phyloP scores from a whole-genome alignment of 37 sponge, comb jelly and placozoan species.

The Tethya wilhelma region DNA sequence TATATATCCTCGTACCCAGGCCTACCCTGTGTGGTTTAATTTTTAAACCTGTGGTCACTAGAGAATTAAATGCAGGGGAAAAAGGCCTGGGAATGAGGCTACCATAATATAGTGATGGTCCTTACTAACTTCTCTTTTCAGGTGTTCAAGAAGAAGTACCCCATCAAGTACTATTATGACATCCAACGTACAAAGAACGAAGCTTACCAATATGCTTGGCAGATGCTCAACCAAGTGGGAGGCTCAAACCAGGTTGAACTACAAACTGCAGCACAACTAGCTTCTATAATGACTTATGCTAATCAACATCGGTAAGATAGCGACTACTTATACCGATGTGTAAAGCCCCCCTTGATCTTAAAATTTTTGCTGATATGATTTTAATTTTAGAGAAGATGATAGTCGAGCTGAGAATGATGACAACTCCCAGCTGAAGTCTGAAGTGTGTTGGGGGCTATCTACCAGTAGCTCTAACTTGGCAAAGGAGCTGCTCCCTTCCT shows the following conservation, averaged over 20 bases:
- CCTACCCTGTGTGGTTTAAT: not conserved
- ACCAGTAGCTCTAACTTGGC: constrained; percentile 68
- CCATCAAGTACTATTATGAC: constrained; percentile 67
- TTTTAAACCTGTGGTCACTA: not conserved
- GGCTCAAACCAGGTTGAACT: not conserved
- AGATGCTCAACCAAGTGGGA: constrained; percentile 68
- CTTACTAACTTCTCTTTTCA: not conserved
- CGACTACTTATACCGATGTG: not conserved
- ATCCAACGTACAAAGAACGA: constrained; percentile 65
- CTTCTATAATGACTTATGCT: not conserved
- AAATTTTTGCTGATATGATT: too few species aligned
- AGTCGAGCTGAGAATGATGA: not conserved
- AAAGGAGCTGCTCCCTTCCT: constrained; percentile 54
- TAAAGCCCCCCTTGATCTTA: too few species aligned
- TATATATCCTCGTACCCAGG: too few species aligned
- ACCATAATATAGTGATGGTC: not conserved
- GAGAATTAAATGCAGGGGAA: not conserved
- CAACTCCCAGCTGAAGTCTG: constrained; percentile 14
- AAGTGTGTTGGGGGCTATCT: constrained; percentile 64
- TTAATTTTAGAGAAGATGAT: not conserved
- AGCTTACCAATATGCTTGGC: constrained; percentile 67
- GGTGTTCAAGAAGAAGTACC: constrained; percentile 25
- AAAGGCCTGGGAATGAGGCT: not conserved
- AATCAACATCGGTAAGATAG: not conserved
- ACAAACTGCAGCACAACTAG: not conserved